Conservation (phyloP, 2,888 invertebrate genomes). For the Glaucopsyche alexis region DNA sequence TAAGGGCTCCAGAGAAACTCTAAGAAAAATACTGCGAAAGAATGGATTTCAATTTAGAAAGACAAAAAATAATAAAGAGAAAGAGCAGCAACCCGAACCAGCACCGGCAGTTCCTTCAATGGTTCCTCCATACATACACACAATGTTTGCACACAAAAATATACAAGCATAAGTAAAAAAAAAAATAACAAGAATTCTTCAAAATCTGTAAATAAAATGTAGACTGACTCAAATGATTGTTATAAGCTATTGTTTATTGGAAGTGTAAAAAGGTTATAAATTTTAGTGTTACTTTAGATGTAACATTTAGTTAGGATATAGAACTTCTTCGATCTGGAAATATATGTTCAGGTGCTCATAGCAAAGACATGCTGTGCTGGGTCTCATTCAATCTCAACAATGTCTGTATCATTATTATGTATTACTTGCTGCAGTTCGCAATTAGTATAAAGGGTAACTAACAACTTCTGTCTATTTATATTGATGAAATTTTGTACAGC, state of each 20-base stretch:
- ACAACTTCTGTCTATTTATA: too few relatives aligned
- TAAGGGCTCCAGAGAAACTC: conserved; percentile 69
- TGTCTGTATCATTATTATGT: too few relatives aligned
- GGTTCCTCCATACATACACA: conserved; percentile 69
- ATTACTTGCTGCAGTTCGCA: too few relatives aligned
- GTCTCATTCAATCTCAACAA: too few relatives aligned
- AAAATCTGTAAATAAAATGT: conserved; percentile 12
- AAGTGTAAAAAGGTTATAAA: too few relatives aligned
- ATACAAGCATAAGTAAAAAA: conserved; percentile 54
- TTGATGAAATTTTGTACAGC: too few relatives aligned
- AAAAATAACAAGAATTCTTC: neutral
- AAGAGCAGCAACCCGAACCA: conserved; percentile 57
- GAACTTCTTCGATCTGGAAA: too few relatives aligned
- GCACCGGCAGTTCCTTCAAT: conserved; percentile 61
- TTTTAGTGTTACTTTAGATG: too few relatives aligned
- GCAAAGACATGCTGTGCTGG: too few relatives aligned
- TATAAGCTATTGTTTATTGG: neutral
- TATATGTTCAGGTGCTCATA: too few relatives aligned
- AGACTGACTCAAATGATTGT: neutral
- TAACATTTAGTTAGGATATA: too few relatives aligned
- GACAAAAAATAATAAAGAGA: conserved; percentile 70
- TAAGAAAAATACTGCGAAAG: conserved; percentile 68
- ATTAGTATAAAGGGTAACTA: too few relatives aligned
- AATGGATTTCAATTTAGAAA: conserved; percentile 74
- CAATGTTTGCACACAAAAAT: conserved; percentile 72